These are phyloP conservation scores for Pammene fasciana DNA, from an alignment of 2,888 invertebrate species.

Conservation along the genomic window DNA sequence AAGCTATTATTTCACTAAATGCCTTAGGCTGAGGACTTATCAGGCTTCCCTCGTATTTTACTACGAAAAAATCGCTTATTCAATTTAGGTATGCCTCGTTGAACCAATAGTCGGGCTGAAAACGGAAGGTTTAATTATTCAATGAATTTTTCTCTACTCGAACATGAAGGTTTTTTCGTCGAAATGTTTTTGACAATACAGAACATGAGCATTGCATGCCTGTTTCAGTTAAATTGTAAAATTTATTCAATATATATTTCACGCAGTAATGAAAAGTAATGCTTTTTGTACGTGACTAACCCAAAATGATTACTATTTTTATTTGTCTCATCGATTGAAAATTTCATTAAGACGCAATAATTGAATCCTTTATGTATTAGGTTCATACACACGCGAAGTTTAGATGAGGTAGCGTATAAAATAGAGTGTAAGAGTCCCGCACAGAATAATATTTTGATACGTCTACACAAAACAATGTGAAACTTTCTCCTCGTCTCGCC, in stretches of 20 bases:
- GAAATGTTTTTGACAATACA: neutral
- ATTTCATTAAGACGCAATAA: too few species aligned
- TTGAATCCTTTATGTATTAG: neutral
- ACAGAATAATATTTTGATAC: slow-evolving; percentile 22
- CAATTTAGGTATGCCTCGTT: slow-evolving; percentile 12
- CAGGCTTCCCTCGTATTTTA: slow-evolving; percentile 20
- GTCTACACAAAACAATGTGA: slow-evolving; percentile 34
- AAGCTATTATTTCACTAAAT: too few species aligned
- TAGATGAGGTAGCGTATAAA: neutral
- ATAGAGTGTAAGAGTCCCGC: neutral
- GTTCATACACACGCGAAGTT: neutral
- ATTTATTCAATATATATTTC: neutral
- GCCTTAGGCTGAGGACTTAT: too few species aligned
- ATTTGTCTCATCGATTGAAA: neutral
- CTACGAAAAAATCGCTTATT: slow-evolving; percentile 9
- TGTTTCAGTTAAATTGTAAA: neutral
- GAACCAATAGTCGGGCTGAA: slow-evolving; percentile 11
- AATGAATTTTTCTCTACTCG: neutral
- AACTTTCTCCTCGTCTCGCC: slow-evolving; percentile 49
- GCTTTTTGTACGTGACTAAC: neutral
- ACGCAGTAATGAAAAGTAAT: neutral
- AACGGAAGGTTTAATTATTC: neutral
- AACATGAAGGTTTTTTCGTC: neutral
- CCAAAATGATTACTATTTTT: neutral
- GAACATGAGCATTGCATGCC: neutral